Evolutionary conservation across 2,888 invertebrate genomes (phyloP), one percentile per base, ranked within the genome.

Genomic region (Halocaridina rubra): DNA sequence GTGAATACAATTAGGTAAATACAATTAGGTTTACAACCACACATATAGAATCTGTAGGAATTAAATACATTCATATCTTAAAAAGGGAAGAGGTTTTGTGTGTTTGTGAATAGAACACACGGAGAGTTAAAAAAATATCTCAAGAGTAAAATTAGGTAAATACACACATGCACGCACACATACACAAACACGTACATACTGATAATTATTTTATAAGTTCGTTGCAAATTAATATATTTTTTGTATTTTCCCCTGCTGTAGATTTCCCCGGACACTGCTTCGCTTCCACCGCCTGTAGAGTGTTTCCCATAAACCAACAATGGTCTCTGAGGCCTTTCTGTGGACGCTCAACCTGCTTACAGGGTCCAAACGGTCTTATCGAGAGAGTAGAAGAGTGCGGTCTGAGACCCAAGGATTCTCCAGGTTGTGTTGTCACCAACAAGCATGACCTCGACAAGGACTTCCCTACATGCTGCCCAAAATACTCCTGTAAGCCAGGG

Each of bases 181-280:
- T n/a, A n/a, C n/a, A n/a, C n/a, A n/a, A n/a, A n/a, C n/a, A n/a
- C n/a, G n/a, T n/a, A n/a, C n/a, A n/a, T n/a, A n/a, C n/a, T n/a
- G n/a, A n/a, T n/a, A n/a, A n/a, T n/a, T n/a, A n/a, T n/a, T n/a
- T n/a, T n/a, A n/a, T n/a, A n/a, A n/a, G n/a, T n/a, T n/a, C n/a
- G n/a, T n/a, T n/a, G n/a, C n/a, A n/a, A n/a, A n/a, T n/a, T n/a
- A n/a, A n/a, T n/a, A n/a, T n/a, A n/a, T n/a, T n/a, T n/a, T 61
- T 8, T 61, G 22, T n/a, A 10, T 8, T 33, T n/a, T 57, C 76
- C 22, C 61, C 19, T 19, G 13, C 69, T 91, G 0, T 91, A 94
- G 97, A 97, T 91, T 97, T 97, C 93, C 97, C 96, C 72, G 96
- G 96, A 53, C 94, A 95, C 93, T 97, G 97, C 90, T 97, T 97